These are phyloP conservation scores for Zoanthus solanderi DNA, from an alignment of 92 coral and sea anemone genomes.

Conservation along the genomic window DNA sequence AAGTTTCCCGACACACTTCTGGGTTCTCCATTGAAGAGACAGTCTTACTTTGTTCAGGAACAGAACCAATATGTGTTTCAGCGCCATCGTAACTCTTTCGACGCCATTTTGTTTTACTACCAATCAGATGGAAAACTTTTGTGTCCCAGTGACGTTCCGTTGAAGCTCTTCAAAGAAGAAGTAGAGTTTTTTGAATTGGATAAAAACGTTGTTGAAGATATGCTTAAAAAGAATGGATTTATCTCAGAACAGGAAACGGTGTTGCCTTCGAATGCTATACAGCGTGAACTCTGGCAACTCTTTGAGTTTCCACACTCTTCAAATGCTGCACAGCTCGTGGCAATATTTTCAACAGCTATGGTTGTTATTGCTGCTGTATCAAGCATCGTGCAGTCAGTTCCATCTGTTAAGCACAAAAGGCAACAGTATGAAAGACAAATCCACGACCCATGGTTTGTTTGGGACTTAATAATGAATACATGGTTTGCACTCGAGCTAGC, in stretches of 20 bases:
- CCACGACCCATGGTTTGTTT: slow-evolving; percentile 36
- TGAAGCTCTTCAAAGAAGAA: slow-evolving; percentile 31
- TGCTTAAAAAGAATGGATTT: slow-evolving; percentile 16
- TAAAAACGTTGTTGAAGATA: not conserved
- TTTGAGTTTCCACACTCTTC: slow-evolving; percentile 61
- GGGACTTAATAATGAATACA: not conserved
- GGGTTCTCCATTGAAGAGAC: slow-evolving; percentile 15
- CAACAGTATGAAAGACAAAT: not conserved
- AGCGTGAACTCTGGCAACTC: slow-evolving; percentile 47
- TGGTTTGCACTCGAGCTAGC: slow-evolving; percentile 51
- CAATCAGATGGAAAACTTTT: slow-evolving; percentile 15
- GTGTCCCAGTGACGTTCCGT: not conserved
- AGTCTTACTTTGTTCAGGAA: not conserved
- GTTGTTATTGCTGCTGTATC: slow-evolving; percentile 41
- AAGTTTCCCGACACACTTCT: slow-evolving; percentile 31
- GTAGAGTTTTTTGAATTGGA: slow-evolving; percentile 26
- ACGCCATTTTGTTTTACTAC: slow-evolving; percentile 14
- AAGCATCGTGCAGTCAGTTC: slow-evolving; percentile 37
- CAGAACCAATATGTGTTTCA: slow-evolving; percentile 6
- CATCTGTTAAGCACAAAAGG: not conserved
- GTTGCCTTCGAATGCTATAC: slow-evolving; percentile 47
- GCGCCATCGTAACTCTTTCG: slow-evolving; percentile 5
- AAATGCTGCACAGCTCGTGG: slow-evolving; percentile 39
- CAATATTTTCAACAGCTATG: slow-evolving; percentile 39
- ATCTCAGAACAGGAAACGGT: slow-evolving; percentile 33